phyloP scores from a whole-genome alignment of 2,113 vertebrate genomes.

The Melanotaenia duboulayi region DNA sequence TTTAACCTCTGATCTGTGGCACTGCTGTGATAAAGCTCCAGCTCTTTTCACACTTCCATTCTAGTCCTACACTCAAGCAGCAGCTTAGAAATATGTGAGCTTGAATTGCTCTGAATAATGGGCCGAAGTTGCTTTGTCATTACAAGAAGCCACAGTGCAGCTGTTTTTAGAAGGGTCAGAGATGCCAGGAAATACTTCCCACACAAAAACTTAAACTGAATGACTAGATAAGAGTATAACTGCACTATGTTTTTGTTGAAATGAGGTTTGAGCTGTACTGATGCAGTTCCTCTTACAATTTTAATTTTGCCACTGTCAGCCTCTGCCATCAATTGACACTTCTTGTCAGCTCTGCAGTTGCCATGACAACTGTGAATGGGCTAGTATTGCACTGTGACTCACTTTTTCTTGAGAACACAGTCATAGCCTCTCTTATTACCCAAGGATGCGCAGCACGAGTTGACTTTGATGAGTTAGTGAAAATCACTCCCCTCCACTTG shows the following conservation, averaged over 20 bases:
- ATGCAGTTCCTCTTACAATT: conserved; percentile 42
- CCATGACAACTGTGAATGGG: conserved; percentile 73
- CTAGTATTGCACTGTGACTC: conserved; percentile 58
- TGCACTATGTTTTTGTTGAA: background rate
- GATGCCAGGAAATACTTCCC: conserved; percentile 7
- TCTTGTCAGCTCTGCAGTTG: conserved; percentile 70
- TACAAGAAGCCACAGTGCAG: conserved; percentile 1
- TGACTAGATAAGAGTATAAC: conserved; percentile 11
- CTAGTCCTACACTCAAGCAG: background rate
- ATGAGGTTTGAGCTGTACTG: conserved; percentile 3
- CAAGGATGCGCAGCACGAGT: conserved; percentile 28
- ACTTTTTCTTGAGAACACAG: conserved; percentile 42
- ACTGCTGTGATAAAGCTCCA: background rate
- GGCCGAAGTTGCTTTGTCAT: conserved; percentile 13
- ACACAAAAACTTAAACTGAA: conserved; percentile 1
- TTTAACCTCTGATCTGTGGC: conserved; percentile 2
- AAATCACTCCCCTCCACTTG: conserved; percentile 36
- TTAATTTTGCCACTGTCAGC: conserved; percentile 52
- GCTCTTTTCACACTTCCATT: conserved; percentile 8
- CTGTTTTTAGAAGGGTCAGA: background rate
- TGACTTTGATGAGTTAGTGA: conserved; percentile 42
- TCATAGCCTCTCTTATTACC: conserved; percentile 24
- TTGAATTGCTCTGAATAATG: conserved; percentile 16
- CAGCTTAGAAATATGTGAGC: conserved; percentile 34
- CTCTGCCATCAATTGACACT: conserved; percentile 51